phyloP scores from a whole-genome alignment of 2,888 invertebrate genomes.

The Drosophila paracracens region DNA sequence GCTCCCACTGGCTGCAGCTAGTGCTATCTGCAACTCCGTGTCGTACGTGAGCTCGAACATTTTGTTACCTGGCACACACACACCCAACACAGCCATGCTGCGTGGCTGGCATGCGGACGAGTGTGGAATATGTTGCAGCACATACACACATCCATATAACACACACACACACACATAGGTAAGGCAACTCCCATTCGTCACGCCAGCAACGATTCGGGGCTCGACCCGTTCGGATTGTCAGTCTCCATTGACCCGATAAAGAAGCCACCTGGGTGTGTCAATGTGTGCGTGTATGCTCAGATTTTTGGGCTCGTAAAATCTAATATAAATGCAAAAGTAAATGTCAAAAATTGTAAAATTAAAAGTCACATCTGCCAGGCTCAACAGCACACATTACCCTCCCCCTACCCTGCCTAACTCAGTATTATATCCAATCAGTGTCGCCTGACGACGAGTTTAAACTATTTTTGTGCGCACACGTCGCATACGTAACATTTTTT shows the following conservation, averaged over 20 bases:
- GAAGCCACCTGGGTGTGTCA: slow-evolving; percentile 14
- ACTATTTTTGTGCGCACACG: slow-evolving; percentile 47
- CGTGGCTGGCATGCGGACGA: slow-evolving; percentile 59
- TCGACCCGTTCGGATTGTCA: slow-evolving; percentile 58
- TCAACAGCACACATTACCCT: neutral
- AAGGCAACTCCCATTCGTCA: slow-evolving; percentile 73
- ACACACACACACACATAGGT: slow-evolving; percentile 8
- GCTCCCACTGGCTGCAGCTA: slow-evolving; percentile 11
- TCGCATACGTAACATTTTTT: slow-evolving; percentile 70
- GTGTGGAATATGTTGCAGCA: slow-evolving; percentile 52
- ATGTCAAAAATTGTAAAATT: slow-evolving; percentile 81
- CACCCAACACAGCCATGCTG: neutral
- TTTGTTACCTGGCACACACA: slow-evolving; percentile 40
- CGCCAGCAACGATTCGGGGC: slow-evolving; percentile 55
- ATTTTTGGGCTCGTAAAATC: slow-evolving; percentile 69
- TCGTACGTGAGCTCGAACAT: slow-evolving; percentile 47
- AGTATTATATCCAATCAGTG: neutral
- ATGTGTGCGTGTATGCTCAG: neutral
- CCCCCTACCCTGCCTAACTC: neutral
- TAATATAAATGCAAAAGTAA: slow-evolving; percentile 80
- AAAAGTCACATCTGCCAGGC: slow-evolving; percentile 70
- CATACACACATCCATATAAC: neutral
- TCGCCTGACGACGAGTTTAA: slow-evolving; percentile 25
- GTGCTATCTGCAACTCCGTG: slow-evolving; percentile 26
- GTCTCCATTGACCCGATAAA: slow-evolving; percentile 69